Conservation (phyloP, 2,888 invertebrate species). For the Sarcophaga caerulescens region DNA sequence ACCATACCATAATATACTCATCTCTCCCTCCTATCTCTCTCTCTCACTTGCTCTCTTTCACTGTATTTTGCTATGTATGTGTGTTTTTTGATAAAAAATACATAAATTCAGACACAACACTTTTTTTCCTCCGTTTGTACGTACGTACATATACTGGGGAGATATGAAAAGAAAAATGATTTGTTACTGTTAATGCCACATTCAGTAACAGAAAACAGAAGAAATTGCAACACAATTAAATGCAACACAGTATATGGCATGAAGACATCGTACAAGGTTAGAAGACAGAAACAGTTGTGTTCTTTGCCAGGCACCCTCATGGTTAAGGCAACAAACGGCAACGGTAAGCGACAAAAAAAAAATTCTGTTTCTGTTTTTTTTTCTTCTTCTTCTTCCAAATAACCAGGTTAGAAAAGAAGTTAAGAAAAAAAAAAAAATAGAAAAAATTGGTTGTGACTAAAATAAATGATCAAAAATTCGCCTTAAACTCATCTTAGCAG, state of each 20-base stretch:
- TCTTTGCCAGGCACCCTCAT: slow-evolving; percentile 37
- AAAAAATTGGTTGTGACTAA: slow-evolving; percentile 20
- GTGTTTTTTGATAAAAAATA: too few relatives aligned
- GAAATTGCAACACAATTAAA: slow-evolving; percentile 5
- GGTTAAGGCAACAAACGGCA: neutral
- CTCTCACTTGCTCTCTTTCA: too few relatives aligned
- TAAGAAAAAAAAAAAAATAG: neutral
- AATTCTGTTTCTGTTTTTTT: too few relatives aligned
- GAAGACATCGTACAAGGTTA: neutral
- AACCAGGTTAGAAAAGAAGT: slow-evolving; percentile 21
- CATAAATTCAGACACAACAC: neutral
- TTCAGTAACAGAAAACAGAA: slow-evolving; percentile 11
- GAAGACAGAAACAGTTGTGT: neutral
- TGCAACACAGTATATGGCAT: neutral
- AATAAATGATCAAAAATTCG: slow-evolving; percentile 64
- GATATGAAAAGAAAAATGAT: slow-evolving; percentile 58
- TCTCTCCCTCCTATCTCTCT: too few relatives aligned
- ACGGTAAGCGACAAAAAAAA: too few relatives aligned
- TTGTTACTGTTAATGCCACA: slow-evolving; percentile 56
- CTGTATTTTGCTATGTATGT: too few relatives aligned
- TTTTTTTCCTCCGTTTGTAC: too few relatives aligned
- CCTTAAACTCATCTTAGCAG: slow-evolving; percentile 61
- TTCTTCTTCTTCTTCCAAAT: neutral
- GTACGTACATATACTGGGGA: too few relatives aligned
- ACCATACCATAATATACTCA: neutral